These are phyloP conservation scores for Stictocephala bisonia DNA, from an alignment of 2,888 invertebrate genomes.

Conservation along the genomic window DNA sequence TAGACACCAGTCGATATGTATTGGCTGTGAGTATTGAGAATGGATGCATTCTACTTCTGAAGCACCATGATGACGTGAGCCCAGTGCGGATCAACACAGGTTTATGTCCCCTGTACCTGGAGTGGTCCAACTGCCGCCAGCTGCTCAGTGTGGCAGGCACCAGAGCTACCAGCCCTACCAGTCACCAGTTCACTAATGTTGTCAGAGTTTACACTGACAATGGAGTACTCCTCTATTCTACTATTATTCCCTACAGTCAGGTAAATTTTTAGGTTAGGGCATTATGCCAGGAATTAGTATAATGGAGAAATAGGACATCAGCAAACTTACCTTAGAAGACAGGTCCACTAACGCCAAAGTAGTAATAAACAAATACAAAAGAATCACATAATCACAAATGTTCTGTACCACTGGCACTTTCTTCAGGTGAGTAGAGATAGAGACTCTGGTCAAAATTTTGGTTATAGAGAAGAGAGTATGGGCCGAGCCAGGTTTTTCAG, in stretches of 20 bases:
- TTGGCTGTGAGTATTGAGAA: slow-evolving; percentile 90
- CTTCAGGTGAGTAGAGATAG: no score
- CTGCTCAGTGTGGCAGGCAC: slow-evolving; percentile 89
- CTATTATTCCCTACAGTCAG: slow-evolving; percentile 81
- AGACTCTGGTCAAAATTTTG: no score
- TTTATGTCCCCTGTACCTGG: slow-evolving; percentile 86
- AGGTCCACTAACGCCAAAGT: no score
- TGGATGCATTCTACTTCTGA: slow-evolving; percentile 89
- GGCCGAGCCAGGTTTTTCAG: no score
- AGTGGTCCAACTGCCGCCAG: slow-evolving; percentile 97
- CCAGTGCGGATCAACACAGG: slow-evolving; percentile 88
- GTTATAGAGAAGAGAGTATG: no score
- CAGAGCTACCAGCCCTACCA: slow-evolving; percentile 62
- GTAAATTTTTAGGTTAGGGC: no score
- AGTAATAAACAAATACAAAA: no score
- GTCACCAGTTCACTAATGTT: slow-evolving; percentile 77
- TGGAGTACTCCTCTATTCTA: slow-evolving; percentile 84
- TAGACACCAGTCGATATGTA: slow-evolving; percentile 77
- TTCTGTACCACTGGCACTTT: no score
- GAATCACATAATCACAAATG: no score
- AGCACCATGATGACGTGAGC: slow-evolving; percentile 93
- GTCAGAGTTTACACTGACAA: slow-evolving; percentile 92
- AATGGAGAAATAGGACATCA: no score
- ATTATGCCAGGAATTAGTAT: no score
- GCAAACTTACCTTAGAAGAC: no score